Conservation (phyloP, 2,113 vertebrate species). For the Elgaria multicarinata region DNA sequence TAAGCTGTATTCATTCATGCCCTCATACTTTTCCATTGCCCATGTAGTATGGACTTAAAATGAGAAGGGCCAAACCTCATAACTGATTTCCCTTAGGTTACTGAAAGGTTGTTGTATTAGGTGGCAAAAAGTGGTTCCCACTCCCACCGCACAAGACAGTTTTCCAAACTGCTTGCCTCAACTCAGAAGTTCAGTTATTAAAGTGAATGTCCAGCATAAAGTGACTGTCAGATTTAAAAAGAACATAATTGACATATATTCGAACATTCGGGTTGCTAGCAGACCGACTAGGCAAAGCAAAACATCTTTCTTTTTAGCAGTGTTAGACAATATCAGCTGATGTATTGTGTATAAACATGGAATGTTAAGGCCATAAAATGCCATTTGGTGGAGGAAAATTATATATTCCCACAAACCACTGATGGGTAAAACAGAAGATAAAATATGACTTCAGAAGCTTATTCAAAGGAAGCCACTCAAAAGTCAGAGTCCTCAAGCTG, state of each 20-base stretch:
- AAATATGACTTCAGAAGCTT: constrained; percentile 61
- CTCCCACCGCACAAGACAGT: neutral
- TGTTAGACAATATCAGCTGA: constrained; percentile 17
- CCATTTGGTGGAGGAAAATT: constrained; percentile 8
- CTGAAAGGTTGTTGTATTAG: neutral
- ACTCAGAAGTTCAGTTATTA: neutral
- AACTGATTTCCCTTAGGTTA: constrained; percentile 32
- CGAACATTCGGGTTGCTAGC: constrained; percentile 10
- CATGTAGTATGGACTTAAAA: constrained; percentile 8
- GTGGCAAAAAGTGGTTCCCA: neutral
- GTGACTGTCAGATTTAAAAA: neutral
- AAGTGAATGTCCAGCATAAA: neutral
- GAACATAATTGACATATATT: neutral
- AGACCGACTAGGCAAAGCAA: constrained; percentile 32
- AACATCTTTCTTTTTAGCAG: neutral
- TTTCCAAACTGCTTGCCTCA: neutral
- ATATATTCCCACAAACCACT: constrained; percentile 37
- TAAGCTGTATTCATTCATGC: neutral
- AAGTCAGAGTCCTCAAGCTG: constrained; percentile 59
- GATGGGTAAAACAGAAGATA: constrained; percentile 50
- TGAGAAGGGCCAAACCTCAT: neutral
- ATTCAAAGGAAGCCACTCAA: constrained; percentile 60
- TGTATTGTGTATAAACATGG: neutral
- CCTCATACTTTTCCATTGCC: constrained; percentile 14
- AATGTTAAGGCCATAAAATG: constrained; percentile 25